phyloP scores from a whole-genome alignment of 2,113 vertebrate species.

The Alligator mississippiensis region DNA sequence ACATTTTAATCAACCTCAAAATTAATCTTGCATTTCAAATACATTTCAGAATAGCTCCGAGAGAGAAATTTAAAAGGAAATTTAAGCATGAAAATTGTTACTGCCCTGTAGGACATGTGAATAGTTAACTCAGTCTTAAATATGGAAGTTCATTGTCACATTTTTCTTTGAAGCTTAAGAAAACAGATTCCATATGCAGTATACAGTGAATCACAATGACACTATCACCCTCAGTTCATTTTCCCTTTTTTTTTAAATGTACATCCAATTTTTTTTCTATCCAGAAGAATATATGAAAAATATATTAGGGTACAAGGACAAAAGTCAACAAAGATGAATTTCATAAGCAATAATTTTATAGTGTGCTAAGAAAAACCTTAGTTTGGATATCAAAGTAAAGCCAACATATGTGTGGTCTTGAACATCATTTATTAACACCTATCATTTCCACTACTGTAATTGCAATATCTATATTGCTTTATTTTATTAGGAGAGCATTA shows the following conservation, averaged over 20 bases:
- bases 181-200: slow-evolving; percentile 40
- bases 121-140: slow-evolving; percentile 63
- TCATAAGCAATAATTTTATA: slow-evolving; percentile 17
- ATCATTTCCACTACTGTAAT: background rate
- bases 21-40: slow-evolving; percentile 57
- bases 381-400: background rate
- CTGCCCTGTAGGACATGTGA: slow-evolving; percentile 38
- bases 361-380: background rate
- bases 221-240: slow-evolving; percentile 43
- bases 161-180: slow-evolving; percentile 69
- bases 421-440: background rate
- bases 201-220: slow-evolving; percentile 35
- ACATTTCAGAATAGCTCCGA: slow-evolving; percentile 41
- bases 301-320: background rate
- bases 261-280: background rate
- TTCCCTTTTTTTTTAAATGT: background rate
- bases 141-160: slow-evolving; percentile 56
- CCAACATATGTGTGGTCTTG: background rate
- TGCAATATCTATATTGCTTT: background rate
- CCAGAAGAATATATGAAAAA: slow-evolving; percentile 30
- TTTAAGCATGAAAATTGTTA: slow-evolving; percentile 62
- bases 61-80: slow-evolving; percentile 39
- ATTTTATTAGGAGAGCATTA: background rate
- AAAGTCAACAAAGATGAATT: background rate
- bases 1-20: slow-evolving; percentile 70